A percentile compares a stretch with the other conserved stretches of the same genome.
These are phyloP conservation scores for Bombus pascuorum DNA, from an alignment of 1,140 invertebrate species.

Conservation along the genomic window DNA sequence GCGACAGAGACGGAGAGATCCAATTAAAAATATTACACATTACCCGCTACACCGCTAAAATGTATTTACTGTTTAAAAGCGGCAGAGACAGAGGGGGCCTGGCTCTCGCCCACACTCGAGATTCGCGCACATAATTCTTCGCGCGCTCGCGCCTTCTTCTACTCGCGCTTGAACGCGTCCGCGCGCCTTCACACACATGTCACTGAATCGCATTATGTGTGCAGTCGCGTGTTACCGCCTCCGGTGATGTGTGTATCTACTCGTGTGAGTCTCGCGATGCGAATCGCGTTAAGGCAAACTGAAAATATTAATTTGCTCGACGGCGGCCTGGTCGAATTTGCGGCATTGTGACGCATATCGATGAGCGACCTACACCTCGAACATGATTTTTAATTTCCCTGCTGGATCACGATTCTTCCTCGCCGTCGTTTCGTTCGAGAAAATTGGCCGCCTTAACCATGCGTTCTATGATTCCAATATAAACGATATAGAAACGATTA, in stretches of 20 bases:
- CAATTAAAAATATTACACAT: conserved; percentile 83
- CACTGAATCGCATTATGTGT: conserved; percentile 20
- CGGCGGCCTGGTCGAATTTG: not conserved
- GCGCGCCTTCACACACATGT: not conserved
- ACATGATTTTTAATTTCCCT: not conserved
- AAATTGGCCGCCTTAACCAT: not conserved
- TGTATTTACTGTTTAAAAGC: conserved; percentile 80
- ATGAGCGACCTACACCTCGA: not conserved
- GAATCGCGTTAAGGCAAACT: not conserved
- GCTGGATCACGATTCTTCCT: not conserved
- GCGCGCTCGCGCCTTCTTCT: conserved; percentile 18
- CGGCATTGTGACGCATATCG: not conserved
- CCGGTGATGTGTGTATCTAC: not conserved
- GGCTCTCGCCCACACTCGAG: conserved; percentile 43
- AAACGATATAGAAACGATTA: not conserved
- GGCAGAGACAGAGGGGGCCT: conserved; percentile 59
- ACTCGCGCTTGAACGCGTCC: not conserved
- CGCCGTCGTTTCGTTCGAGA: not conserved
- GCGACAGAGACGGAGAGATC: conserved; percentile 72
- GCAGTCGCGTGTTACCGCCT: conserved; percentile 26
- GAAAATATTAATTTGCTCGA: conserved; percentile 28
- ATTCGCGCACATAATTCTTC: conserved; percentile 14
- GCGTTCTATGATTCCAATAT: not conserved
- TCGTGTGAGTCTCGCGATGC: not conserved
- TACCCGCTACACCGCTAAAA: conserved; percentile 78